These are phyloP conservation scores for Copidosoma aretas DNA, from an alignment of 2,888 invertebrate genomes.

Conservation along the genomic window DNA sequence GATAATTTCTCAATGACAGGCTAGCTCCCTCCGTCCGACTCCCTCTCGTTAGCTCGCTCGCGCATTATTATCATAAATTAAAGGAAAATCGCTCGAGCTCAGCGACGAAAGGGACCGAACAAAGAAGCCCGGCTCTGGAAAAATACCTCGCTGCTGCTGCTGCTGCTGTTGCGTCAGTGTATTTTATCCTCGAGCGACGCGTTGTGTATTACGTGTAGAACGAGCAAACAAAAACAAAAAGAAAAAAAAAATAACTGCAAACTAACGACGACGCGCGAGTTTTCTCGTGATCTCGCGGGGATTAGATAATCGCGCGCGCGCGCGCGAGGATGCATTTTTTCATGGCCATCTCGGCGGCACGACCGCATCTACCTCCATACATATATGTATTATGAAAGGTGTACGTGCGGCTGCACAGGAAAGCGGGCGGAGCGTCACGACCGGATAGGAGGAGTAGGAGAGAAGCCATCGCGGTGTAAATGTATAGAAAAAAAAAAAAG, in stretches of 20 bases:
- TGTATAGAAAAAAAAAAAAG: constrained; percentile 14
- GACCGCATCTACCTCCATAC: constrained; percentile 10
- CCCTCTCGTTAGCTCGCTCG: neutral
- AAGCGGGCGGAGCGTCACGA: constrained; percentile 29
- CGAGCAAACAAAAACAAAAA: too few species aligned
- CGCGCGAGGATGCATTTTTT: neutral
- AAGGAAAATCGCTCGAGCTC: constrained; percentile 2
- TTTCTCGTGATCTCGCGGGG: neutral
- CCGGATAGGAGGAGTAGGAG: constrained; percentile 1
- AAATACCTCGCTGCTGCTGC: too few species aligned
- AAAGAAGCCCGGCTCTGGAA: neutral
- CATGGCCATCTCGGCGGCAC: constrained; percentile 3
- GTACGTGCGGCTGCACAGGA: too few species aligned
- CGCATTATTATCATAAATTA: constrained; percentile 24
- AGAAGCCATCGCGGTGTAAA: too few species aligned
- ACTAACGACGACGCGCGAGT: too few species aligned
- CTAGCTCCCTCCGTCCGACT: neutral
- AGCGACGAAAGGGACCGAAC: neutral
- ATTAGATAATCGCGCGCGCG: neutral
- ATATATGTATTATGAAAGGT: constrained; percentile 11
- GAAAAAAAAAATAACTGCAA: too few species aligned
- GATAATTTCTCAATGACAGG: constrained; percentile 5
- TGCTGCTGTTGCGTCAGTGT: too few species aligned
- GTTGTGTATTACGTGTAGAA: too few species aligned
- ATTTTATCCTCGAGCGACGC: too few species aligned